A percentile compares a stretch with the other conserved stretches of the same genome.
These are phyloP conservation scores for Hydrozoanthus tunicans DNA, from an alignment of 64 coral and sea anemone species.

Conservation along the genomic window DNA sequence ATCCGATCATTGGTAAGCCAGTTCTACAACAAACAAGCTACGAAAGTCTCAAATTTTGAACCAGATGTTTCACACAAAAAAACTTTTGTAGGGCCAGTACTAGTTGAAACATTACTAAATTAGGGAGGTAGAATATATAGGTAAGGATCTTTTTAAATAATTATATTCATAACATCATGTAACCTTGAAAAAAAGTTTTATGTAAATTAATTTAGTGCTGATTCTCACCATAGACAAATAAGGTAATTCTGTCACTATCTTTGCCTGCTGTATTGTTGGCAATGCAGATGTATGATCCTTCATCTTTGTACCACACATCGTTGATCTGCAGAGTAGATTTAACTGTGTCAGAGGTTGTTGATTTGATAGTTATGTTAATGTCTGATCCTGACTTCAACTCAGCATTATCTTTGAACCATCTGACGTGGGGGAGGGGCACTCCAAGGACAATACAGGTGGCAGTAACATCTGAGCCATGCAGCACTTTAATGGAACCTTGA, in stretches of 20 bases:
- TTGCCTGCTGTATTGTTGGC: neutral
- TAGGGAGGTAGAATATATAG: no score
- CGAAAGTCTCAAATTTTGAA: no score
- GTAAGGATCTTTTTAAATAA: no score
- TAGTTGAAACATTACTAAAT: no score
- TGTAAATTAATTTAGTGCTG: neutral
- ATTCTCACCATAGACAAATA: constrained; percentile 26
- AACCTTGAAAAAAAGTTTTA: neutral
- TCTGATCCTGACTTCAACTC: neutral
- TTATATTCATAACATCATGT: neutral
- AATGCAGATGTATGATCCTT: neutral
- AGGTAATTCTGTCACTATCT: neutral
- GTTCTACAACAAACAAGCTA: no score
- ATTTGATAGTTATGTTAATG: neutral
- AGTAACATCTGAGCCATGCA: neutral
- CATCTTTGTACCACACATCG: constrained; percentile 17
- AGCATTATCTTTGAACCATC: constrained; percentile 12
- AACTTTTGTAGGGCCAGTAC: no score
- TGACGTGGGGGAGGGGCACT: neutral
- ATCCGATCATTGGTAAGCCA: no score
- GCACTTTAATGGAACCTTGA: neutral
- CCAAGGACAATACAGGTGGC: neutral
- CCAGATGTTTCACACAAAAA: no score
- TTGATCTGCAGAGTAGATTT: neutral
- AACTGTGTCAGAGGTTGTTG: neutral